Base-by-base conservation (phyloP, 2,888 invertebrate genomes). In the Protophormia terraenovae region DNA sequence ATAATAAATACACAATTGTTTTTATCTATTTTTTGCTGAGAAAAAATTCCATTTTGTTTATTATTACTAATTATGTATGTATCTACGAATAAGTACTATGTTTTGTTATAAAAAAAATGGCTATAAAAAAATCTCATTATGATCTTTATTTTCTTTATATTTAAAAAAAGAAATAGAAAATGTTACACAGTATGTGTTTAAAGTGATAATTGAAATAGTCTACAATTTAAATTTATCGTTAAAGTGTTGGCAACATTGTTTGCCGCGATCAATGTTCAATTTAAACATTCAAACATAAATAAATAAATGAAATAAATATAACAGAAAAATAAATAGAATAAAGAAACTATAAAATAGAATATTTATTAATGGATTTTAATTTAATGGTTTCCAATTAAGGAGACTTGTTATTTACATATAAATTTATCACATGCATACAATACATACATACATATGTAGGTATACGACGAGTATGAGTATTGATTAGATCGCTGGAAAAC, bases 351-450 rank as follows among this genome's bases (percentile, higher is more conserved):
- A 66, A 32, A 47, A 41, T 69, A 60, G 10, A 27, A 62, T 53
- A 19, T 75, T 41, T 81, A 81, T 75, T 69, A 38, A 50, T 47
- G 19, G 12, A 27, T 60, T 66, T 73, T n/a, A 66, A 47, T 58
- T 73, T 27, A 81, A 76, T 81, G 69, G 41, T 69, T 75, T 62
- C 38, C 75, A 75, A 81, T 81, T 75, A 69, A 81, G 60, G 22
- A 50, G 14, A 50, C 29, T 66, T 73, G 47, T 66, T n/a, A n/a
- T n/a, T 75, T 60, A 12, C 55, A 4, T 67, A 47, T 16, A 22
- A 75, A 24, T 29, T 50, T 69, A 75, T 47, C 73, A 80, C 72
- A 80, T 73, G 47, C 24, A 16, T 1, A 7, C 27, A 78, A 47
- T 10, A 38, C 16, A 47, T 8, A 12, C 3, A 38, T 53, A n/a